phyloP scores from a whole-genome alignment of 2,797 vertebrate species.

The Spinus pinus region DNA sequence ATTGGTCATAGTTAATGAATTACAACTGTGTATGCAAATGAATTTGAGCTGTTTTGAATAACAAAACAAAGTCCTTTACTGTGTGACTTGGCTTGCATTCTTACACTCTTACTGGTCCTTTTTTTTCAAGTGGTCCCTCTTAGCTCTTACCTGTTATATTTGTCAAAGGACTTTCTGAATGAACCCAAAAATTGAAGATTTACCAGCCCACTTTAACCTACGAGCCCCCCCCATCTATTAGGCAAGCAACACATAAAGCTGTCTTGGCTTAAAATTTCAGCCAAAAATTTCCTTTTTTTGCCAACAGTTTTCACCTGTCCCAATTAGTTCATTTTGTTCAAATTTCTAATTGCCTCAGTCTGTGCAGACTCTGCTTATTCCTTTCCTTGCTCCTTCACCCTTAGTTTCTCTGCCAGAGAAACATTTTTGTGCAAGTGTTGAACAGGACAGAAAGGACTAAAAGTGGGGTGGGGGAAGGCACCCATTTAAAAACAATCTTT shows the following conservation, averaged over 20 bases:
- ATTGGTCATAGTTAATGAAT: conserved; percentile 1
- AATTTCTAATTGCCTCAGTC: not conserved
- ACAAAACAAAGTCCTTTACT: not conserved
- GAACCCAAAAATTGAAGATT: not conserved
- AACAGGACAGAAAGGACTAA: not conserved
- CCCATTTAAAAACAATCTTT: not conserved
- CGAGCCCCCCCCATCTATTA: rapidly evolving
- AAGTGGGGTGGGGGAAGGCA: not conserved
- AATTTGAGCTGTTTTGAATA: conserved; percentile 46
- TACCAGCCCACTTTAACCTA: not conserved
- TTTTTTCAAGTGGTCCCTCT: not conserved
- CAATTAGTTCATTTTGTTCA: not conserved
- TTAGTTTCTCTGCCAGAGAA: not conserved
- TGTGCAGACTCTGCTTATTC: not conserved
- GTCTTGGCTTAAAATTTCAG: not conserved
- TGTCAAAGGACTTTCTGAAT: not conserved
- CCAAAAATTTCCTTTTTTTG: not conserved
- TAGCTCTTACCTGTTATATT: not conserved
- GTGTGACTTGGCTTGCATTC: not conserved
- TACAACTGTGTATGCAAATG: conserved; percentile 5
- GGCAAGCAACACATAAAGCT: not conserved
- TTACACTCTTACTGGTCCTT: not conserved
- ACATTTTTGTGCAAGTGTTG: not conserved
- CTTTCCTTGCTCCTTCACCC: not conserved
- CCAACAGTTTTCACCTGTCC: not conserved